A percentile compares a stretch with the other conserved stretches of the same genome.
Conservation (phyloP, 2,888 invertebrate species). For the Cheilosia soror region DNA sequence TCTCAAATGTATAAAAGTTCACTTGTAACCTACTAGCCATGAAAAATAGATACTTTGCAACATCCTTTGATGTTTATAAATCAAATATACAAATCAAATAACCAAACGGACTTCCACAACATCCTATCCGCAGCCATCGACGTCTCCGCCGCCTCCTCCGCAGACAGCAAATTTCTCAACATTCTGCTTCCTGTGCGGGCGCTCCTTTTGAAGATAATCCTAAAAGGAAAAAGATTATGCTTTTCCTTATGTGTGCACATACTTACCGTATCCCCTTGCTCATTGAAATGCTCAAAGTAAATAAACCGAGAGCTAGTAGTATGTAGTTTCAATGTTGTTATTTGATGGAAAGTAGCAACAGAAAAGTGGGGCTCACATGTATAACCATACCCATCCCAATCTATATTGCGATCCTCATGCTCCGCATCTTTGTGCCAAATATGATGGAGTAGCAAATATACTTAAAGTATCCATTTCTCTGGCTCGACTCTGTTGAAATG, state of each 20-base stretch:
- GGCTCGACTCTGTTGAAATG: constrained; percentile 27
- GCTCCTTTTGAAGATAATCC: constrained; percentile 35
- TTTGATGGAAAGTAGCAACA: constrained; percentile 30
- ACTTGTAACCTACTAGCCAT: constrained; percentile 18
- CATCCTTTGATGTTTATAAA: constrained; percentile 57
- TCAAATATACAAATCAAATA: constrained; percentile 62
- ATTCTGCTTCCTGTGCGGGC: background rate
- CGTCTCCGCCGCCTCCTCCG: background rate
- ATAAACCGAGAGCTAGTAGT: constrained; percentile 40
- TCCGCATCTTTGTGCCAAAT: constrained; percentile 11
- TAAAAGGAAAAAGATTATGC: constrained; percentile 46
- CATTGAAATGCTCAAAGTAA: constrained; percentile 46
- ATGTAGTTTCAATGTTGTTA: constrained; percentile 52
- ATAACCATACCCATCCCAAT: background rate
- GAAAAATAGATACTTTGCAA: constrained; percentile 37
- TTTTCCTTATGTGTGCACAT: constrained; percentile 52
- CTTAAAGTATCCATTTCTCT: constrained; percentile 63
- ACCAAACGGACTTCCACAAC: constrained; percentile 52
- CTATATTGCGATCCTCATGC: constrained; percentile 4
- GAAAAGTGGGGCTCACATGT: background rate
- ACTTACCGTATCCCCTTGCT: constrained; percentile 30
- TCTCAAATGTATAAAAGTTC: background rate
- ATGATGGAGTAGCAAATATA: constrained; percentile 57
- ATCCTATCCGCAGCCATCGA: constrained; percentile 20
- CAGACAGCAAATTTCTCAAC: constrained; percentile 2